These are phyloP conservation scores for Oreonectes daqikongensis DNA, from an alignment of 2,797 vertebrate species.

Conservation along the genomic window DNA sequence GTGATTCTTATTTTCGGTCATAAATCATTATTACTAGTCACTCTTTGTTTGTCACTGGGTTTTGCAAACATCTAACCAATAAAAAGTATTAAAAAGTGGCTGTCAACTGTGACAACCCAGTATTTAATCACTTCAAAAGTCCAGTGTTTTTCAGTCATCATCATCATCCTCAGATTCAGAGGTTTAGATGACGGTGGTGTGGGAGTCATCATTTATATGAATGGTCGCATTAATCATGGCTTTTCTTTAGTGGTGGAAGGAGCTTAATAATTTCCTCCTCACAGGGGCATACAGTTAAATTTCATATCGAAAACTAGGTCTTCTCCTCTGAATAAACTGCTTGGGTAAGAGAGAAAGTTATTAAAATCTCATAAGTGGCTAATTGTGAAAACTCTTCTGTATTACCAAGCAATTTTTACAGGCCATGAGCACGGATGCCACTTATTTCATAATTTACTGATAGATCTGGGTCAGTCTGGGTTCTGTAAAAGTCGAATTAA, in stretches of 20 bases:
- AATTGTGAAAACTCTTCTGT: conserved; percentile 2
- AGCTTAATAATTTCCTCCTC: not conserved
- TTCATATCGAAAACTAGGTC: not conserved
- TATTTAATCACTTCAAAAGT: too few relatives aligned
- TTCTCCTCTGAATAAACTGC: conserved; percentile 2
- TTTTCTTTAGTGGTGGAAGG: not conserved
- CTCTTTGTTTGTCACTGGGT: too few relatives aligned
- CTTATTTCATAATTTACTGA: conserved; percentile 19
- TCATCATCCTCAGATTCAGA: too few relatives aligned
- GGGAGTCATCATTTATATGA: not conserved
- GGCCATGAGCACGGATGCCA: not conserved
- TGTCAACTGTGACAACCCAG: too few relatives aligned
- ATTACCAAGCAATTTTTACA: conserved; percentile 10
- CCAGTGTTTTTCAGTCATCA: too few relatives aligned
- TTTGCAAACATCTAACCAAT: too few relatives aligned
- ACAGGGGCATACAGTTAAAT: not conserved
- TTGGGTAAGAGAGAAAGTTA: conserved; percentile 12
- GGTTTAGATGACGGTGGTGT: not conserved
- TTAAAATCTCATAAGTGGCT: conserved; percentile 6
- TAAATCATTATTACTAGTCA: too few relatives aligned
- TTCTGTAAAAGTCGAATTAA: conserved; percentile 6
- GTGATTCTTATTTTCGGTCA: too few relatives aligned
- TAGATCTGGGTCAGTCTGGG: not conserved
- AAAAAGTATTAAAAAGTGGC: too few relatives aligned
- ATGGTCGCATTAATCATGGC: not conserved